Evolutionary conservation across 2,113 vertebrate genomes (phyloP), one percentile per base, ranked within the genome.

Genomic region (Tringa solitaria): DNA sequence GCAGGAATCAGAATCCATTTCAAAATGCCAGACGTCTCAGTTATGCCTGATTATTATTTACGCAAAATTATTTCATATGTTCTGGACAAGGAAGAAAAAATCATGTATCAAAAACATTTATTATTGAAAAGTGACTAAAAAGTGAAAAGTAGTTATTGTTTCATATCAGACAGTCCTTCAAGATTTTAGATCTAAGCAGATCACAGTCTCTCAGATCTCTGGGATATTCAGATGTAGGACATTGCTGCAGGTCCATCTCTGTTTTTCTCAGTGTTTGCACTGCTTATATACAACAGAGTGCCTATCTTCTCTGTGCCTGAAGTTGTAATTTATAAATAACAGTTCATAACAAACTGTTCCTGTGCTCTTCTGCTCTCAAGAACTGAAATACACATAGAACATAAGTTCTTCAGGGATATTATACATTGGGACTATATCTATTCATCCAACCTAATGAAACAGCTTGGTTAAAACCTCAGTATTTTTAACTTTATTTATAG

Each of bases 401-500:
- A 33, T 35, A 91, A 43, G 23, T 82, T 90, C 33, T 92, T 91
- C 54, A 72, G 72, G 57, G 61, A 72, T 79, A 54, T 75, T 60
- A 79, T 28, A 12, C 48, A 53, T 6, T 24, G 22, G 6, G 22
- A 10, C 77, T 93, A 4, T 48, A 87, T 73, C 76, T 30, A 30
- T 54, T 30, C 53, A 84, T 53, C 65, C 39, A 95, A 79, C 3
- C 3, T 64, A 90, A 51, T 41, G 51, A 80, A 94, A 89, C 2
- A 85, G n/a, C 35, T 92, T 88, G 45, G 65, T 87, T 92, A 89
- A 95, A 93, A 79, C 0, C 7, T 50, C 67, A 60, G 11, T 48
- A 65, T 87, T 72, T 93, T 94, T 76, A 75, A 90, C 19, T 79
- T 78, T 81, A 92, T 96, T 90, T 95, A 82, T 72, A 96, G 79